These are phyloP conservation scores for Mesochorus sp. DNA, from an alignment of 2,888 invertebrate genomes.

Conservation along the genomic window DNA sequence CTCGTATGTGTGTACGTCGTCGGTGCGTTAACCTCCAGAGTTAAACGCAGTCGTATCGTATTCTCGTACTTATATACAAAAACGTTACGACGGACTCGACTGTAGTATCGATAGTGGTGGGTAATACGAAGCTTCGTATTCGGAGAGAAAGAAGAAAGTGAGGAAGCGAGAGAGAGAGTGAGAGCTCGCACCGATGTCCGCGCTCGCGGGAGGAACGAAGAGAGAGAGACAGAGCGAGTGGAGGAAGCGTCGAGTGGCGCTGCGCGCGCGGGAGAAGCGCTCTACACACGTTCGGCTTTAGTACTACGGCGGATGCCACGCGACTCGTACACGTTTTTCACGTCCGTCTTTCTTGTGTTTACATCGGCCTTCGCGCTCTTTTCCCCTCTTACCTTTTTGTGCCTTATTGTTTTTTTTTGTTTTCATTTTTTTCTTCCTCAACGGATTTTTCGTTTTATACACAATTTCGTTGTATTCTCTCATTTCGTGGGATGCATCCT, in stretches of 20 bases:
- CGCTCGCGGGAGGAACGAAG: not conserved
- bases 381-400: not conserved
- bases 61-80: too few species aligned
- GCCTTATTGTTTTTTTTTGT: not conserved
- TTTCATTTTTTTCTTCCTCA: too few species aligned
- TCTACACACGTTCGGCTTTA: conserved; percentile 56
- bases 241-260: conserved; percentile 64
- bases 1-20: too few species aligned
- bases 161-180: not conserved
- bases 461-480: too few species aligned
- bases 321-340: conserved; percentile 64
- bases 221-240: not conserved
- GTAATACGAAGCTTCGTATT: not conserved
- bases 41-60: too few species aligned
- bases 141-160: not conserved
- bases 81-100: not conserved
- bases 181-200: not conserved
- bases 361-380: not conserved
- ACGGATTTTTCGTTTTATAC: too few species aligned
- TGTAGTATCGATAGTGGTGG: not conserved
- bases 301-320: conserved; percentile 74
- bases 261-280: conserved; percentile 7
- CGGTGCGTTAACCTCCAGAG: too few species aligned
- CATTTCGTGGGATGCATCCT: too few species aligned
- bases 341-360: conserved; percentile 28